These are phyloP conservation scores for Patiria pectinifera DNA, from an alignment of 53 echinoderm and acorn worm genomes.

Conservation along the genomic window DNA sequence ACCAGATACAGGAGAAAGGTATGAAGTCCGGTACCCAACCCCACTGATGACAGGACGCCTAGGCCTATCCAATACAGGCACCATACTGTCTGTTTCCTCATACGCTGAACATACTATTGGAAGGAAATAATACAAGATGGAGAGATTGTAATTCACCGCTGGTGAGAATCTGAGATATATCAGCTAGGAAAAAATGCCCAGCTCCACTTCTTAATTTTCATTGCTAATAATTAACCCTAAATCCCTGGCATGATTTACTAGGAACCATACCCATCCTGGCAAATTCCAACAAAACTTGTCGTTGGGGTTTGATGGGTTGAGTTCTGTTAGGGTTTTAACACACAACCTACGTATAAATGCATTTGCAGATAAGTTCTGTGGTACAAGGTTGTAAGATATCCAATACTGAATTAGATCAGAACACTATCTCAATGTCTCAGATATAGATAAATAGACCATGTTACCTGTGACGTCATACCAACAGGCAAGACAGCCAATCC, in stretches of 20 bases:
- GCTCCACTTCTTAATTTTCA: too few species aligned
- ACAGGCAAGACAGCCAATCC: too few species aligned
- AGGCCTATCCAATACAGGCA: constrained; percentile 93
- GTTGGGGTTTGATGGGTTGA: too few species aligned
- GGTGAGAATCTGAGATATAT: background rate
- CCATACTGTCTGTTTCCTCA: constrained; percentile 82
- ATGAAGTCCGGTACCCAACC: constrained; percentile 93
- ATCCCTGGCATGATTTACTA: too few species aligned
- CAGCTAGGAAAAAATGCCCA: background rate
- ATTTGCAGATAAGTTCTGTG: background rate
- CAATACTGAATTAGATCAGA: background rate
- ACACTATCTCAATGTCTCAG: background rate
- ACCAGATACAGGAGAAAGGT: constrained; percentile 97
- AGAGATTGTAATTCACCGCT: too few species aligned
- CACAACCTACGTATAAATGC: too few species aligned
- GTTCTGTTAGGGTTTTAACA: too few species aligned
- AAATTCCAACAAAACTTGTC: too few species aligned
- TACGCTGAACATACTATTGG: constrained; percentile 66
- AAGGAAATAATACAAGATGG: background rate
- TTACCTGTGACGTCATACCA: too few species aligned
- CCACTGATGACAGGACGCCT: constrained; percentile 94
- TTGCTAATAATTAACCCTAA: too few species aligned
- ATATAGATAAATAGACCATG: background rate
- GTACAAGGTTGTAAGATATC: background rate
- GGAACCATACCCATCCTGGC: too few species aligned